Evolutionary conservation across 30 jellyfish, hydroid and myxozoan genomes (phyloP).

Genomic region (Hydra vulgaris): DNA sequence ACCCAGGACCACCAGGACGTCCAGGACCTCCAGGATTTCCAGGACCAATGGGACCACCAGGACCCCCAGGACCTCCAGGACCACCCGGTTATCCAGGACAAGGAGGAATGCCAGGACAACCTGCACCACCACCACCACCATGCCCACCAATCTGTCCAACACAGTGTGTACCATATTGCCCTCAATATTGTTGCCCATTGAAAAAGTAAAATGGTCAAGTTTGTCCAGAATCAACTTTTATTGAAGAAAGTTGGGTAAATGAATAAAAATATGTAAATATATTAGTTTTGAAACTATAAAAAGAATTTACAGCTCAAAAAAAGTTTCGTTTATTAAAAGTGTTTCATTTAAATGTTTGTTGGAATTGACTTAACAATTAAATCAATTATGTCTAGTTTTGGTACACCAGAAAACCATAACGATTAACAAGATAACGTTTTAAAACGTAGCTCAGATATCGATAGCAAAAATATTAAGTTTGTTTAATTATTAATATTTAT

Average conservation of each 20-base stretch:
- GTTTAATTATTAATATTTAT: too few relatives aligned
- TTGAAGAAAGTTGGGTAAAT: neutral
- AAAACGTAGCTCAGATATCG: too few relatives aligned
- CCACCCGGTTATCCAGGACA: slow-evolving; percentile 96
- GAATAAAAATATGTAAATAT: neutral
- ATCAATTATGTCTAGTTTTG: too few relatives aligned
- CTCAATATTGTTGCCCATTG: slow-evolving; percentile 76
- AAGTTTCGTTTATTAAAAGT: neutral
- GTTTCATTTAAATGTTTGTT: too few relatives aligned
- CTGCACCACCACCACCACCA: slow-evolving; percentile 98
- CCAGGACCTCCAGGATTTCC: slow-evolving; percentile 98
- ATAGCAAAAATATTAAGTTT: too few relatives aligned
- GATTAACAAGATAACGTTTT: too few relatives aligned
- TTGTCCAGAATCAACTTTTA: neutral
- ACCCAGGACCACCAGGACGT: slow-evolving; percentile 99
- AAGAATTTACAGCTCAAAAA: neutral
- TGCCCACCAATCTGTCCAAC: slow-evolving; percentile 85
- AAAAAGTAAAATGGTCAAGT: neutral
- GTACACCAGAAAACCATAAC: too few relatives aligned
- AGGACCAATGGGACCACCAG: slow-evolving; percentile 96
- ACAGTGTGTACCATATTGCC: slow-evolving; percentile 94
- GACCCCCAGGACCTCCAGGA: slow-evolving; percentile 96
- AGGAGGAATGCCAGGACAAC: slow-evolving; percentile 97
- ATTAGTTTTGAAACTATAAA: neutral
- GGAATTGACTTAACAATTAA: too few relatives aligned